Evolutionary conservation across 2,888 invertebrate species (phyloP).

Genomic region (Pollenia angustigena): DNA sequence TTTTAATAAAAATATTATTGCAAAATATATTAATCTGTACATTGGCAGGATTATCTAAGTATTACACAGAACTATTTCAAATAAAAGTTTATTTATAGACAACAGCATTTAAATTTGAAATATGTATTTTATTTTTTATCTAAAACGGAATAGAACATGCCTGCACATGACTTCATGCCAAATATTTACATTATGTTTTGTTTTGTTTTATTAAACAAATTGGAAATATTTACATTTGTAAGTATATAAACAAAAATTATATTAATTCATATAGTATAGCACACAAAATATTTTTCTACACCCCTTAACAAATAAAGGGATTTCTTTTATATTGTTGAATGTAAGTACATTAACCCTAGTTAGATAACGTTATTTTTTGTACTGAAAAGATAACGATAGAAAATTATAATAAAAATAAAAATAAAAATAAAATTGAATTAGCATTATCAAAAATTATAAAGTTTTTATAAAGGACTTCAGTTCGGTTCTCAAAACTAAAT

Average conservation of each 20-base stretch:
- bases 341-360: no score
- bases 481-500: no score
- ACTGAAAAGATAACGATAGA: no score
- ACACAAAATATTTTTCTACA: no score
- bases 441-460: no score
- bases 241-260: neutral
- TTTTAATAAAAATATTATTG: neutral
- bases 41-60: neutral
- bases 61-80: neutral
- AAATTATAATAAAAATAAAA: no score
- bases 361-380: no score
- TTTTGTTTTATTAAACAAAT: neutral
- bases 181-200: neutral
- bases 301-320: no score
- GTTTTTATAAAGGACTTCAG: no score
- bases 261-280: neutral
- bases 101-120: neutral
- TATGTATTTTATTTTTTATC: slow-evolving; percentile 11
- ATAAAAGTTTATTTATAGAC: no score
- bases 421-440: no score
- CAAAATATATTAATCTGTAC: neutral
- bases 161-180: neutral
- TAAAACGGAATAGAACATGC: slow-evolving; percentile 8
- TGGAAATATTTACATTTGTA: neutral
- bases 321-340: no score